Evolutionary conservation across 2,113 vertebrate genomes (phyloP).

Genomic region (human (Homo sapiens)): DNA sequence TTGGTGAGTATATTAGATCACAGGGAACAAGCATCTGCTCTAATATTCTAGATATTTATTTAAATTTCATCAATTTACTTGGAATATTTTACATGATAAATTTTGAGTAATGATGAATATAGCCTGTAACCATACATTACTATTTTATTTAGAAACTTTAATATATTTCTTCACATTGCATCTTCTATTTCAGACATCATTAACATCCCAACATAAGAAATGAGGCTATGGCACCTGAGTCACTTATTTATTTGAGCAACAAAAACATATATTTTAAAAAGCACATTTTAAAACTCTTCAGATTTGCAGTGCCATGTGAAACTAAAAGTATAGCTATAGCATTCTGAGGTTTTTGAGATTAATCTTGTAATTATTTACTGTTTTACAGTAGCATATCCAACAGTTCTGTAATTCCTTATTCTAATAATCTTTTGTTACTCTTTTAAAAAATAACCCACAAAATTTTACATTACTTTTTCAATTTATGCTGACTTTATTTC

Average conservation of each 20-base stretch:
- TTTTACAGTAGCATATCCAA: neutral
- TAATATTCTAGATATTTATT: neutral
- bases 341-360: neutral
- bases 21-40: neutral
- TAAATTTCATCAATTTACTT: neutral
- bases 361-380: neutral
- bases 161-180: neutral
- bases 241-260: neutral
- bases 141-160: neutral
- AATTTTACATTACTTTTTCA: neutral
- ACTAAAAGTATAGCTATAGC: neutral
- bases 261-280: neutral
- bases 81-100: neutral
- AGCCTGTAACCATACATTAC: neutral
- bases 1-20: neutral
- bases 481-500: neutral
- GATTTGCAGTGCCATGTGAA: neutral
- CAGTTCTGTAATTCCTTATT: neutral
- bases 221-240: rapidly evolving
- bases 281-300: neutral
- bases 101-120: neutral
- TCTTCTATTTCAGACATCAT: neutral
- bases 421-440: neutral
- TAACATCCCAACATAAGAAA: neutral
- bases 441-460: neutral